Conservation (phyloP, 2,113 vertebrate genomes). For the Eubucco bourcierii region DNA sequence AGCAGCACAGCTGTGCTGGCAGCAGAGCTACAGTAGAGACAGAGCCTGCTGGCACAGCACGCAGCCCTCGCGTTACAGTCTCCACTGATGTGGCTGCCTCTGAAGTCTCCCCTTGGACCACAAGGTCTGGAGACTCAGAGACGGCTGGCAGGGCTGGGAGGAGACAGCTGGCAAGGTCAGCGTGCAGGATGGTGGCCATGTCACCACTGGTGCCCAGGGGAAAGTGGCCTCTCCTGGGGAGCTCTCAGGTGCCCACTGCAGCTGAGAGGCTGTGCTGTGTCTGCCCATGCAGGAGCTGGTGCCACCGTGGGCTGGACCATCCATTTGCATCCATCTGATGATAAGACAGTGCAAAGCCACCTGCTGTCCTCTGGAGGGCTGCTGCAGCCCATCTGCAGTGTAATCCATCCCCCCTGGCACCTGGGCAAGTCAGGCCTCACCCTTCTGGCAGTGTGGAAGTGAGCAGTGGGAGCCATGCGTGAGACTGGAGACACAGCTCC, state of each 20-base stretch:
- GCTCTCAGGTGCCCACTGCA: not conserved
- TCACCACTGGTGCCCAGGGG: not conserved
- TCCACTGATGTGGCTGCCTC: not conserved
- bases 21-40: not conserved
- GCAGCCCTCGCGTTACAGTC: rapidly evolving
- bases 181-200: not conserved
- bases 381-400: not conserved
- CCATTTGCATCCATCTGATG: not conserved
- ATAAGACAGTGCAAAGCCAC: not conserved
- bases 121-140: not conserved
- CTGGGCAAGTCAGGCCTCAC: not conserved
- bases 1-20: not conserved
- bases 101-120: too few relatives aligned
- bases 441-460: not conserved
- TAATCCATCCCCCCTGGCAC: not conserved
- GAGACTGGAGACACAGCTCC: not conserved
- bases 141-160: not conserved
- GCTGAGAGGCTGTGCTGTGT: not conserved
- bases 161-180: not conserved
- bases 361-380: not conserved
- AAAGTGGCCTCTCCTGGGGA: not conserved
- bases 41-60: not conserved
- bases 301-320: not conserved
- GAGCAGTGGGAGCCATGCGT: not conserved
- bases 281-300: not conserved